phyloP scores from a whole-genome alignment of 2,113 vertebrate genomes.

The Mirza zaza region DNA sequence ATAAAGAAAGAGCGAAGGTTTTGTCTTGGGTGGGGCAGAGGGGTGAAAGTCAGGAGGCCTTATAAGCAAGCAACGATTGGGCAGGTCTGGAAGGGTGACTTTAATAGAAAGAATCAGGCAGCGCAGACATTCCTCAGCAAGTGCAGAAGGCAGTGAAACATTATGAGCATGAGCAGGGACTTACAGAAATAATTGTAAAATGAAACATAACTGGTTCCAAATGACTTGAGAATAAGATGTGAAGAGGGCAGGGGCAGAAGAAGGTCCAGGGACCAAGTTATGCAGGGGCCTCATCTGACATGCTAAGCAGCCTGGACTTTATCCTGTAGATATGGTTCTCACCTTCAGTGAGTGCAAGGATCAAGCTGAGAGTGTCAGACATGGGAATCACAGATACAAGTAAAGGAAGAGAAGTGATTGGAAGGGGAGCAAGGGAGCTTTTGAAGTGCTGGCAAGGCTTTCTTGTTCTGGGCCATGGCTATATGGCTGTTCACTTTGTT shows the following conservation, averaged over 20 bases:
- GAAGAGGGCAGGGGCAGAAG: neutral
- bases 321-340: neutral
- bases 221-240: neutral
- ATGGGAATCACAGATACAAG: neutral
- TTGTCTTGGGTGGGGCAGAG: neutral
- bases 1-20: neutral
- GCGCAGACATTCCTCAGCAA: neutral
- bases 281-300: neutral
- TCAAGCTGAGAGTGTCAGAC: too few species aligned
- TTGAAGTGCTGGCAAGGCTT: neutral
- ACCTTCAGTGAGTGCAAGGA: neutral
- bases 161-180: neutral
- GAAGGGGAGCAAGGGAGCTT: neutral
- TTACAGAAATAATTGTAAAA: neutral
- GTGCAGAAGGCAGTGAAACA: neutral
- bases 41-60: neutral
- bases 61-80: neutral
- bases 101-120: neutral
- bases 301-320: neutral
- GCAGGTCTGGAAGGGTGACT: neutral
- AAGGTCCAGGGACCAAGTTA: neutral
- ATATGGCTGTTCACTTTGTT: neutral
- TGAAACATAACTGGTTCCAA: neutral
- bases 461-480: neutral
- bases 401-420: neutral